A percentile compares a stretch with the other conserved stretches of the same genome.
Evolutionary conservation across 2,113 vertebrate genomes (phyloP).

Genomic region (Psammodynastes pulverulentus): DNA sequence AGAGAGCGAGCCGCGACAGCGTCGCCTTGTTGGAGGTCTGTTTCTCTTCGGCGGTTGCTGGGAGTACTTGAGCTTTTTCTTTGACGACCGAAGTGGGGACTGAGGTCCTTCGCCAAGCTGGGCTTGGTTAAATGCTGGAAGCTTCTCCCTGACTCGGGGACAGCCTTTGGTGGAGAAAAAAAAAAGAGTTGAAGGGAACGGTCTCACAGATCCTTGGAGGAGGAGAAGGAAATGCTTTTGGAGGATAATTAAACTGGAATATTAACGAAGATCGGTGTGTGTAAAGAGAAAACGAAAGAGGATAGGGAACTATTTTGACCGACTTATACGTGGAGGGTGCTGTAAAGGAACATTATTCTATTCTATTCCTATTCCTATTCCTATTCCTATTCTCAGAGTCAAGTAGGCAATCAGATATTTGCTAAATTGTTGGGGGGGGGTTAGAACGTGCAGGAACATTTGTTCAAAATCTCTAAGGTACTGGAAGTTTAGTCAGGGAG

Average conservation of each 20-base stretch:
- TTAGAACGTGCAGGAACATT: not conserved
- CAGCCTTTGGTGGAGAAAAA: not conserved
- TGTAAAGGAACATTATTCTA: not conserved
- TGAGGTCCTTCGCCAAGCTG: no score
- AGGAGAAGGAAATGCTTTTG: not conserved
- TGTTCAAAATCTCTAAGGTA: not conserved
- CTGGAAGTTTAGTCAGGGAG: not conserved
- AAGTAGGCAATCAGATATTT: not conserved
- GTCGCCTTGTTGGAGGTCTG: not conserved
- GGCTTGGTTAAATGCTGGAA: not conserved
- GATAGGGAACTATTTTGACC: not conserved
- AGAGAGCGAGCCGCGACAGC: not conserved
- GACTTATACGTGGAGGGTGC: not conserved
- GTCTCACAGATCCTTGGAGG: not conserved
- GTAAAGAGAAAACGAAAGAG: not conserved
- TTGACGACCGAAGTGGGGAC: not conserved
- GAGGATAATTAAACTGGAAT: not conserved
- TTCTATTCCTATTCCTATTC: not conserved
- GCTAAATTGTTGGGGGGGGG: not conserved
- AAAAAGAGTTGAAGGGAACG: not conserved
- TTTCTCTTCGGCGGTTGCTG: not conserved
- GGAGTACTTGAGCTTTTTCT: not conserved
- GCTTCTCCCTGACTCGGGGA: not conserved
- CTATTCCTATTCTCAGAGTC: not conserved
- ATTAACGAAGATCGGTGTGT: not conserved